Evolutionary conservation across 2,888 invertebrate genomes (phyloP), one percentile per base, ranked within the genome.

Genomic region (Archaeoteleia sp.): DNA sequence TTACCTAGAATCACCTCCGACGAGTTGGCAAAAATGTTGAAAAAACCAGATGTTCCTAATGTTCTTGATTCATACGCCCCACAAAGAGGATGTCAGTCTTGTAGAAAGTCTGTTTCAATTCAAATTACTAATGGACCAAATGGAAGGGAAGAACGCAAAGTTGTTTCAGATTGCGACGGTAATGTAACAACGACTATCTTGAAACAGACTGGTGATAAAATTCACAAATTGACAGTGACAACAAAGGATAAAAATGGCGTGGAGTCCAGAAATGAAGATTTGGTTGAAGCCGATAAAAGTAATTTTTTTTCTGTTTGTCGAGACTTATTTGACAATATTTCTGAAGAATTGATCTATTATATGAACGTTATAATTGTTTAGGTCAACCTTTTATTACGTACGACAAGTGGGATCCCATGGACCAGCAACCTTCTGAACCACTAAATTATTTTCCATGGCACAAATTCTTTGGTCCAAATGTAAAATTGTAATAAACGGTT

Each of bases 101-200:
- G 87, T 74, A 87, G 88, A 14, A 87, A 87, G 76, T 88, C 88
- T 60, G 83, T 90, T 42, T 86, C 86, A 70, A 87, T 87, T 23
- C 72, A 87, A 82, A 88, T 88, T 4, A 75, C 89, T 32, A 86
- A 86, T 37, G 87, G 87, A 74, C 86, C 89, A 6, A 89, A 91
- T 82, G 91, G 91, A 34, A 86, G 87, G 13, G 90, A 90, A 83
- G 88, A 88, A 17, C 87, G 87, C 35, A 87, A 86, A 74, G 87
- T 88, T 12, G 84, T 89, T 0, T 86, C 84, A 74, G 90, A 91
- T 73, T 87, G 86, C 7, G 84, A 88, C 30, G 91, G 91, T 0
- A 89, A 89, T 73, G 87, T 88, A 71, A 88, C 89, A 73, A 89
- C 88, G 7, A 89, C 87, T n/a, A 81, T 90, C 23, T 89, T 88